These are phyloP conservation scores for Salarias fasciatus DNA, from an alignment of 2,797 vertebrate genomes.

Conservation along the genomic window DNA sequence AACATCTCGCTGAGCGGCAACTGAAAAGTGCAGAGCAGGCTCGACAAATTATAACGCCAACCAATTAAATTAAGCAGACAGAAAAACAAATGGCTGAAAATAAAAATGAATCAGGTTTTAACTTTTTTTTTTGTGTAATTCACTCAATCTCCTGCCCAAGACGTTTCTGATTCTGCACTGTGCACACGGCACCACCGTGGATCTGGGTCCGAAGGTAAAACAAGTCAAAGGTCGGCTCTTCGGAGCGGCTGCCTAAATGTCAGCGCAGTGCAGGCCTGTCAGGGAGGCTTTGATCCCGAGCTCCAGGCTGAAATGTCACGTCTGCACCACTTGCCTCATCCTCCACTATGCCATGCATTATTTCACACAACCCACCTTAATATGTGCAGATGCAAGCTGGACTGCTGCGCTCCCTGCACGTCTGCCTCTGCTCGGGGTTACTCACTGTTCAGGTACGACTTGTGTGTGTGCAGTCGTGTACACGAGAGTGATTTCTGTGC, in stretches of 20 bases:
- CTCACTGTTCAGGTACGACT: background rate
- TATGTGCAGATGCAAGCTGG: conserved; percentile 16
- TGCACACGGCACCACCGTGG: background rate
- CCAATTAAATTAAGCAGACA: background rate
- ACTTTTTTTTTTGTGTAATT: too few relatives aligned
- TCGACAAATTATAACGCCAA: conserved; percentile 1
- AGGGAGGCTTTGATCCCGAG: conserved; percentile 26
- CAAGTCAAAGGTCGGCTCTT: conserved; percentile 21
- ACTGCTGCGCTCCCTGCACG: background rate
- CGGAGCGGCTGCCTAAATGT: conserved; percentile 28
- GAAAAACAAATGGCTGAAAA: background rate
- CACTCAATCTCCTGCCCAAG: background rate
- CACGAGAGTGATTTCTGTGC: conserved; percentile 1
- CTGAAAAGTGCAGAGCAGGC: background rate
- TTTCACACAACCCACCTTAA: conserved; percentile 25
- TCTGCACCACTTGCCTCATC: conserved; percentile 35
- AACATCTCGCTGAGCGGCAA: conserved; percentile 21
- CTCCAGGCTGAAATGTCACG: conserved; percentile 57
- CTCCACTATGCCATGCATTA: conserved; percentile 37
- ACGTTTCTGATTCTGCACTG: background rate
- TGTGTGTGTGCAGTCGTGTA: background rate
- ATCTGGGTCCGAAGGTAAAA: conserved; percentile 22
- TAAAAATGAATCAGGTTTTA: background rate
- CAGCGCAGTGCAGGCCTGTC: conserved; percentile 37
- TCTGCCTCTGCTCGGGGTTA: background rate